Conservation (phyloP, 2,888 invertebrate species). For the Argyresthia goedartella region DNA sequence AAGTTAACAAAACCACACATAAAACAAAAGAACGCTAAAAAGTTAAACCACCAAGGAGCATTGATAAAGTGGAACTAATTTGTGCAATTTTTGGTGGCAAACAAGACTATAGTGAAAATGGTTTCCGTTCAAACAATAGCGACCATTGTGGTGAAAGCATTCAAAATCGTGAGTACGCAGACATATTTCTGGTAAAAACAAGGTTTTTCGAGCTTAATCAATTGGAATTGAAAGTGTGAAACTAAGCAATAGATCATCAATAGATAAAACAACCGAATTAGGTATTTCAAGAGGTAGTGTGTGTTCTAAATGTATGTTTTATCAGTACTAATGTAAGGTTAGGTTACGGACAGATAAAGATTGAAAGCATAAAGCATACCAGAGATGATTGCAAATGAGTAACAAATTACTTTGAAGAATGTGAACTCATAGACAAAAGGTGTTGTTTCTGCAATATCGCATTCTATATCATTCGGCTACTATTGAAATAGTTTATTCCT, state of each 20-base stretch:
- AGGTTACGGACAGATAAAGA: not conserved
- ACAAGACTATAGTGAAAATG: slow-evolving; percentile 64
- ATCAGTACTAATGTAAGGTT: not conserved
- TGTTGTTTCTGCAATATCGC: too few species aligned
- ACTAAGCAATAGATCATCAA: not conserved
- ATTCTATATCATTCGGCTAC: too few species aligned
- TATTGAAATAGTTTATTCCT: too few species aligned
- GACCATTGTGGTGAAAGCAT: slow-evolving; percentile 82
- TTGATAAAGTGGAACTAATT: not conserved
- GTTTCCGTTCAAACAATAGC: slow-evolving; percentile 86
- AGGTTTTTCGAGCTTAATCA: not conserved
- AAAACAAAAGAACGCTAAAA: slow-evolving; percentile 12
- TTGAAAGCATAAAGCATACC: not conserved
- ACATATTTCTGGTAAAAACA: not conserved
- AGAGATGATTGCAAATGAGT: slow-evolving; percentile 2
- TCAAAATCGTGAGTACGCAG: slow-evolving; percentile 81
- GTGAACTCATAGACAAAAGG: too few species aligned
- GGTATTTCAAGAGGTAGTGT: too few species aligned
- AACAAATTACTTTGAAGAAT: too few species aligned
- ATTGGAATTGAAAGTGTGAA: slow-evolving; percentile 1
- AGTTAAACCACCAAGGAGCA: not conserved
- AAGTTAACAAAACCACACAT: slow-evolving; percentile 43
- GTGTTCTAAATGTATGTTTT: too few species aligned
- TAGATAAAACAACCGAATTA: too few species aligned
- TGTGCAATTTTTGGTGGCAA: not conserved